Percentiles rank a stretch among this genome's conserved stretches.
Conservation (phyloP, 2,113 vertebrate species). For the Xenus cinereus region DNA sequence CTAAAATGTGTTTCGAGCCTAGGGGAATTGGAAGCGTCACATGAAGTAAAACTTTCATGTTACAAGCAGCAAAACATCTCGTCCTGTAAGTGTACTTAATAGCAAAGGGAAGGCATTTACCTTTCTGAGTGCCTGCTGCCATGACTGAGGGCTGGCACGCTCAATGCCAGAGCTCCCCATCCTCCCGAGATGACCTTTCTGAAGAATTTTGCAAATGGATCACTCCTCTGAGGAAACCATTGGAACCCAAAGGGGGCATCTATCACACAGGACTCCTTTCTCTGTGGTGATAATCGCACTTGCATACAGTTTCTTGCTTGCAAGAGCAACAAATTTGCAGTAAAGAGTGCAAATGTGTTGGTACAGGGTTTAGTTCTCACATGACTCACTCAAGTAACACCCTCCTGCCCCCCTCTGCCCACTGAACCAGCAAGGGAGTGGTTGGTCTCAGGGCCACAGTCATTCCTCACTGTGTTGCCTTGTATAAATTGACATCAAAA, state of each 20-base stretch:
- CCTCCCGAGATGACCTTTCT: neutral
- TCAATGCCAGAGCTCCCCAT: neutral
- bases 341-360: neutral
- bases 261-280: neutral
- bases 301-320: neutral
- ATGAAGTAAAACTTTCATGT: accelerated
- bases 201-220: neutral
- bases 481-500: neutral
- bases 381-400: neutral
- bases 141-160: neutral
- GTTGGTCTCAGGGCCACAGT: neutral
- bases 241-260: neutral
- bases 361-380: neutral
- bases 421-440: neutral
- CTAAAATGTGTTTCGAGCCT: neutral
- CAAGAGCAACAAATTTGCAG: neutral
- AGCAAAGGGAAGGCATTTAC: neutral
- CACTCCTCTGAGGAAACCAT: neutral
- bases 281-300: accelerated
- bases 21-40: neutral
- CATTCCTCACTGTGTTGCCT: neutral
- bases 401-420: neutral
- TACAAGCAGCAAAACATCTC: neutral
- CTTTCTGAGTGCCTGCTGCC: neutral
- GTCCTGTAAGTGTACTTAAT: neutral